phyloP scores from a whole-genome alignment of 2,888 invertebrate genomes.

The Meteorus colon region DNA sequence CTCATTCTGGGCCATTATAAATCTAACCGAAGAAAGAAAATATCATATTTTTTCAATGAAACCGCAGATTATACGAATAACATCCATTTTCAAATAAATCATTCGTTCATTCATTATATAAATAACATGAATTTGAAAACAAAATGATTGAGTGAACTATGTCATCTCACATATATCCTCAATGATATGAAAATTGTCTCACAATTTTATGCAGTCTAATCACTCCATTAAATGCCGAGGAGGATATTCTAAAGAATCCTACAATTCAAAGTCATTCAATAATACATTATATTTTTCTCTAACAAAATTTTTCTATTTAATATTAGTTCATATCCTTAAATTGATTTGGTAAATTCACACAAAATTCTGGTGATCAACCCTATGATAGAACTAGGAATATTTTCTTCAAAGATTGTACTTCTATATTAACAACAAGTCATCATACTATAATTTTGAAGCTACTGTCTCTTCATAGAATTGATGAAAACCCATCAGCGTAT shows the following conservation, averaged over 20 bases:
- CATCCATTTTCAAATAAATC: neutral
- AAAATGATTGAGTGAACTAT: neutral
- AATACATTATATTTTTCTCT: slow-evolving; percentile 14
- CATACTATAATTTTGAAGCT: slow-evolving; percentile 28
- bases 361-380: neutral
- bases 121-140: neutral
- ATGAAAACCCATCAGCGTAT: neutral
- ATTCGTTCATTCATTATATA: neutral
- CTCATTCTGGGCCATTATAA: slow-evolving; percentile 8
- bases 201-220: slow-evolving; percentile 36
- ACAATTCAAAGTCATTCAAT: slow-evolving; percentile 26
- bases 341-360: slow-evolving; percentile 30
- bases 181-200: slow-evolving; percentile 38
- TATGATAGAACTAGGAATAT: neutral
- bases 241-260: slow-evolving; percentile 14
- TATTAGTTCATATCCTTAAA: slow-evolving; percentile 9
- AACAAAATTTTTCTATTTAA: slow-evolving; percentile 18
- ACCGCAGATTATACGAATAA: neutral
- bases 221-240: slow-evolving; percentile 16
- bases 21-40: neutral
- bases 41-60: neutral
- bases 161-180: neutral
- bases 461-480: slow-evolving; percentile 21
- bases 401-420: slow-evolving; percentile 7
- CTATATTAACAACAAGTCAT: slow-evolving; percentile 26